A percentile compares a stretch with the other conserved stretches of the same genome.
Conservation (phyloP, 2,888 invertebrate species). For the Thera obeliscata region DNA sequence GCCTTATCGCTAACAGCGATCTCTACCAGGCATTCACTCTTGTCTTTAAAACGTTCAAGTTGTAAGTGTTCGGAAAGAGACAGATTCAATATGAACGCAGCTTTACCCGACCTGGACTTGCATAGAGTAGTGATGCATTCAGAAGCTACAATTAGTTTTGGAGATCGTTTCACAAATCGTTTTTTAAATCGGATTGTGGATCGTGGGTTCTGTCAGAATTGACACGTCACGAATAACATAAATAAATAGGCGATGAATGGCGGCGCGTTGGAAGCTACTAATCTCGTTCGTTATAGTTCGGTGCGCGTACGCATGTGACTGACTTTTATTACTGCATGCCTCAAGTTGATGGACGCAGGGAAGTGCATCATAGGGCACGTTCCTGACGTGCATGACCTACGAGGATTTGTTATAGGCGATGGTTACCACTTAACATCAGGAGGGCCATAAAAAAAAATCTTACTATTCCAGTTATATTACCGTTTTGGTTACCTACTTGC, state of each 20-base stretch:
- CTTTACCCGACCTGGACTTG: conserved; percentile 27
- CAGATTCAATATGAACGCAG: conserved; percentile 12
- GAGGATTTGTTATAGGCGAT: too few relatives aligned
- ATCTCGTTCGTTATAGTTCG: conserved; percentile 70
- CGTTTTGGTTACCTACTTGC: too few relatives aligned
- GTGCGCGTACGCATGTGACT: conserved; percentile 58
- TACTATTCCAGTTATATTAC: too few relatives aligned
- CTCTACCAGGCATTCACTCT: too few relatives aligned
- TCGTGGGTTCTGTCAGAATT: conserved; percentile 65
- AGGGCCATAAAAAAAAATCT: too few relatives aligned
- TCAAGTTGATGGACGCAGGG: too few relatives aligned
- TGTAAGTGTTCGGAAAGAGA: too few relatives aligned
- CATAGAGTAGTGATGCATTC: conserved; percentile 29
- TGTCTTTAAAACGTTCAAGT: too few relatives aligned
- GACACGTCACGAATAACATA: conserved; percentile 63
- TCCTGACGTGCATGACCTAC: too few relatives aligned
- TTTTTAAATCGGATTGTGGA: conserved; percentile 52
- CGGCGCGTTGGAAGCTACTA: conserved; percentile 69
- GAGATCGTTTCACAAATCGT: conserved; percentile 55
- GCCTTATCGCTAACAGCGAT: too few relatives aligned
- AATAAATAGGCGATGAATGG: conserved; percentile 60
- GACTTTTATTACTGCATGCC: not conserved
- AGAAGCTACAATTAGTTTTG: conserved; percentile 46
- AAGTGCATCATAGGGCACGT: too few relatives aligned
- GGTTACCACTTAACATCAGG: too few relatives aligned